Conservation (phyloP, 2,797 vertebrate species). For the Arrhamphus sclerolepis region DNA sequence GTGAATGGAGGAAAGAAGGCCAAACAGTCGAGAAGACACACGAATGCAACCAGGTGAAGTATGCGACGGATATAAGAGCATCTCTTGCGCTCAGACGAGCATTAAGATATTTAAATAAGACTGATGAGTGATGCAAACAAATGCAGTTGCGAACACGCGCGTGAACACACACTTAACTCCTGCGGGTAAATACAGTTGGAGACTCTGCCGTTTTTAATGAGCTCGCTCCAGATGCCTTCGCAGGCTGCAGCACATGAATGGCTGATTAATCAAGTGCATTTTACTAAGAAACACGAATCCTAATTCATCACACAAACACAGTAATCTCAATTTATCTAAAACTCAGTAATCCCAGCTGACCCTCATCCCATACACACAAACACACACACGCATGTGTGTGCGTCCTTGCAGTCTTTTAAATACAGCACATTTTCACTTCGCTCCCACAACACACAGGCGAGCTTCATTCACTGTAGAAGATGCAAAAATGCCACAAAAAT, state of each 20-base stretch:
- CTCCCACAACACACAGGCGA: constrained; percentile 11
- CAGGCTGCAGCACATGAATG: constrained; percentile 56
- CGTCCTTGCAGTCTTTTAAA: neutral
- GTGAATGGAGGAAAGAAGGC: constrained; percentile 26
- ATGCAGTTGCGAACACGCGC: constrained; percentile 2
- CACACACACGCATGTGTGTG: constrained; percentile 1
- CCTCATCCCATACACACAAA: constrained; percentile 23
- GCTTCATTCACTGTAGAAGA: neutral
- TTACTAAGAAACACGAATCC: constrained; percentile 38
- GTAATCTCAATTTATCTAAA: constrained; percentile 57
- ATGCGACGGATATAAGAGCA: neutral
- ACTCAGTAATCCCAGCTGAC: constrained; percentile 53
- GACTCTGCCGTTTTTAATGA: constrained; percentile 74
- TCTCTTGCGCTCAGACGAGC: constrained; percentile 35
- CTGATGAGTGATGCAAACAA: constrained; percentile 38
- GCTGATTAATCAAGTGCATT: constrained; percentile 75
- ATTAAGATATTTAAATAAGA: constrained; percentile 29
- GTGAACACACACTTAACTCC: constrained; percentile 35
- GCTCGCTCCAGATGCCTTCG: constrained; percentile 73
- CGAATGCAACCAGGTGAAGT: constrained; percentile 17
- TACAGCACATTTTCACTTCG: constrained; percentile 5
- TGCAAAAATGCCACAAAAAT: neutral
- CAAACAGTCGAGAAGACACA: constrained; percentile 24
- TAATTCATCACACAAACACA: constrained; percentile 34
- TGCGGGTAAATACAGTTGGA: constrained; percentile 54